phyloP scores from a whole-genome alignment of 2,888 invertebrate species.

The Platycheirus rosarum region DNA sequence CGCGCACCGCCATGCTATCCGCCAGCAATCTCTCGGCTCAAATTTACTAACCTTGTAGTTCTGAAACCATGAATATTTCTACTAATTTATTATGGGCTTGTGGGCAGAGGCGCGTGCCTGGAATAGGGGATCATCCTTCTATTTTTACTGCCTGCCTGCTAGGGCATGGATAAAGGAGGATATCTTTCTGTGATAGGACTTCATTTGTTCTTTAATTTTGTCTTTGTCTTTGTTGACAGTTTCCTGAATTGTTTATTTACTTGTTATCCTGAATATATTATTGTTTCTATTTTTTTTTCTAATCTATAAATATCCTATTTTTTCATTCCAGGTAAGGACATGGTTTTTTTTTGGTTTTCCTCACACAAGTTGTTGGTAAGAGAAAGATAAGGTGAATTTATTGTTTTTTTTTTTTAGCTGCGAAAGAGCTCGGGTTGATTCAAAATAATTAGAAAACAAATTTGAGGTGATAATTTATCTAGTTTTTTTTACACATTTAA shows the following conservation, averaged over 20 bases:
- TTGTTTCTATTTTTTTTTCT: conserved; percentile 23
- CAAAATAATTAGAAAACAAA: too few relatives aligned
- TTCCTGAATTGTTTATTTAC: conserved; percentile 71
- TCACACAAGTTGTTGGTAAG: too few relatives aligned
- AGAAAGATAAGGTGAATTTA: too few relatives aligned
- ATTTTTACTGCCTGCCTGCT: conserved; percentile 48
- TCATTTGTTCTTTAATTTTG: conserved; percentile 8
- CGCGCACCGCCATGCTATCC: conserved; percentile 37
- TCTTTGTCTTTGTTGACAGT: conserved; percentile 52
- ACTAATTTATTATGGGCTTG: conserved; percentile 66
- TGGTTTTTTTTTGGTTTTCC: neutral
- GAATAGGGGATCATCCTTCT: conserved; percentile 51
- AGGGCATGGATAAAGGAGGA: conserved; percentile 50
- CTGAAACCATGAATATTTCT: conserved; percentile 49
- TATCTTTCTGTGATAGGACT: conserved; percentile 36
- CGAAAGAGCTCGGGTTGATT: too few relatives aligned
- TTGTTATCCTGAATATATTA: conserved; percentile 32
- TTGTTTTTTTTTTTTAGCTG: too few relatives aligned
- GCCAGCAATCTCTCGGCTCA: conserved; percentile 20
- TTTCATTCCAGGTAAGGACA: conserved; percentile 61
- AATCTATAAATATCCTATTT: conserved; percentile 60
- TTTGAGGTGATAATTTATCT: too few relatives aligned
- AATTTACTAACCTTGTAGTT: conserved; percentile 52
- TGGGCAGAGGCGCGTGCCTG: conserved; percentile 54
- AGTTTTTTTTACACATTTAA: too few relatives aligned